A percentile compares a stretch with the other conserved stretches of the same genome.
Conservation (phyloP, 2,888 invertebrate genomes). For the Patella ulyssiponensis region DNA sequence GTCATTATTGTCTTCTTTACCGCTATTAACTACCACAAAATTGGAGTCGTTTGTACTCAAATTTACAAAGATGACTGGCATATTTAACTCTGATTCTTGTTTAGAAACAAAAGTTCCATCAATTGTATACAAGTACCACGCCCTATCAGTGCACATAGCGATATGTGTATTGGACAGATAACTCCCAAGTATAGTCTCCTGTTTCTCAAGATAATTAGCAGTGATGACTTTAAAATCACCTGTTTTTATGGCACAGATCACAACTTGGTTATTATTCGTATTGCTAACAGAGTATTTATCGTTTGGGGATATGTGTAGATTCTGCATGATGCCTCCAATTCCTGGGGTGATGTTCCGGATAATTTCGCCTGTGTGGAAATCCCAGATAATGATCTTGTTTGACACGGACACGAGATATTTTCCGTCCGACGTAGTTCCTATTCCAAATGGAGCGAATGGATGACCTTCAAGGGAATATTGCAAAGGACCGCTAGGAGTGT, state of each 20-base stretch:
- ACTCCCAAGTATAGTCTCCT: conserved; percentile 63
- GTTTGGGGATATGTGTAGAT: conserved; percentile 91
- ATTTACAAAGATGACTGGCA: conserved; percentile 55
- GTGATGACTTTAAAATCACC: conserved; percentile 91
- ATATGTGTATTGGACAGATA: conserved; percentile 64
- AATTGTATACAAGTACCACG: conserved; percentile 63
- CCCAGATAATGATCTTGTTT: conserved; percentile 97
- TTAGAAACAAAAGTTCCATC: conserved; percentile 53
- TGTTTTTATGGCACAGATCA: conserved; percentile 91
- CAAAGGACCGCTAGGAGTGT: conserved; percentile 98
- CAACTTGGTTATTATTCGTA: conserved; percentile 95
- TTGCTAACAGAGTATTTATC: conserved; percentile 96
- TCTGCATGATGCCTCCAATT: conserved; percentile 93
- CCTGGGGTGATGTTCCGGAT: conserved; percentile 90
- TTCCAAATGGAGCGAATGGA: conserved; percentile 84
- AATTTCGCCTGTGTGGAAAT: conserved; percentile 94
- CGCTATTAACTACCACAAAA: conserved; percentile 60
- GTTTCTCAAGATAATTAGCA: conserved; percentile 82
- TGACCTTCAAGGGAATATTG: conserved; percentile 99
- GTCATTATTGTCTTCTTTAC: conserved; percentile 59
- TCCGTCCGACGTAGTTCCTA: conserved; percentile 68
- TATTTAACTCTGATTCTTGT: conserved; percentile 54
- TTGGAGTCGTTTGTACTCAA: conserved; percentile 50
- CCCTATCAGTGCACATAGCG: conserved; percentile 61
- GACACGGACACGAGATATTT: conserved; percentile 92